Evolutionary conservation across 2,888 invertebrate genomes (phyloP).

Genomic region (Pseudoips prasinana): DNA sequence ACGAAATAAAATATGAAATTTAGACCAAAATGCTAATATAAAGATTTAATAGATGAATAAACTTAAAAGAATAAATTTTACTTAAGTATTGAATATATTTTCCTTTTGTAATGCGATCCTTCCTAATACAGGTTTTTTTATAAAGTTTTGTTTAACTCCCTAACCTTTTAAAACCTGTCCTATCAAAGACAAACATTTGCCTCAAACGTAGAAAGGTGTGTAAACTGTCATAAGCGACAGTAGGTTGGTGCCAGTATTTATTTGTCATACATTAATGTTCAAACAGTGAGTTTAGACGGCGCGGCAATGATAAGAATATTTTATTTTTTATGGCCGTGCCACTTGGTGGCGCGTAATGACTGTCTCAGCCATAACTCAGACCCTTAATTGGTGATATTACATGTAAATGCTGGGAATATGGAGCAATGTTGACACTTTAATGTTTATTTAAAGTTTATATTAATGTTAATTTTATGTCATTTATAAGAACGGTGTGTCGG

Average conservation of each 20-base stretch:
- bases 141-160: too few species aligned
- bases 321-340: conserved; percentile 33
- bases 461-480: conserved; percentile 35
- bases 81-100: too few species aligned
- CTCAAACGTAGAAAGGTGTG: conserved; percentile 3
- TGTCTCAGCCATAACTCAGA: conserved; percentile 24
- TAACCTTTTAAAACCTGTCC: conserved; percentile 1
- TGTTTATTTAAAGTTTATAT: conserved; percentile 44
- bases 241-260: conserved; percentile 28
- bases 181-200: conserved; percentile 8
- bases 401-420: conserved; percentile 37
- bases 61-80: too few species aligned
- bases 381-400: conserved; percentile 37
- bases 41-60: too few species aligned
- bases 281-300: conserved; percentile 24
- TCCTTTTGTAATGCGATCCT: too few species aligned
- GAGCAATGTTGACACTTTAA: conserved; percentile 44
- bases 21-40: too few species aligned
- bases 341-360: conserved; percentile 26
- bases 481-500: conserved; percentile 26
- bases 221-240: conserved; percentile 19
- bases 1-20: too few species aligned
- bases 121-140: too few species aligned
- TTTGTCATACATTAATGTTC: conserved; percentile 32
- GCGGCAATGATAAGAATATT: conserved; percentile 34